Conservation (phyloP, 2,888 invertebrate genomes). For the Eilema griseolum region DNA sequence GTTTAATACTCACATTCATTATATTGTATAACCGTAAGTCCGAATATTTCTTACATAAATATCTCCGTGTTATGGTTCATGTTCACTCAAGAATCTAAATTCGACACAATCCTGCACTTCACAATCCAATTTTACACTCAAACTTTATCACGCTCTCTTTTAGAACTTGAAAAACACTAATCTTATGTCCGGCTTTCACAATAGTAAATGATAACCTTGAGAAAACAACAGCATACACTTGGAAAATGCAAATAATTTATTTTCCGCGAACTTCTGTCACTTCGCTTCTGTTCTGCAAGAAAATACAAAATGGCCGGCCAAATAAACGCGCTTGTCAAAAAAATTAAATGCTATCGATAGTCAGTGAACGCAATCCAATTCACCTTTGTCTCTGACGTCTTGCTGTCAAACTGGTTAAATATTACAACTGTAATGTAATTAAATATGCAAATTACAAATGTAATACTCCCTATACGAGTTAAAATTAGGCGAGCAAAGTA, state of each 20-base stretch:
- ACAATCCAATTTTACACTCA: constrained; percentile 32
- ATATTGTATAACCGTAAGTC: constrained; percentile 26
- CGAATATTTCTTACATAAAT: constrained; percentile 21
- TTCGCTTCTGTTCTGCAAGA: constrained; percentile 58
- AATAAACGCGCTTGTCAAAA: constrained; percentile 61
- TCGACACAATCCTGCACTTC: constrained; percentile 35
- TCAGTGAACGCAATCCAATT: constrained; percentile 25
- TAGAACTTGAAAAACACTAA: constrained; percentile 27
- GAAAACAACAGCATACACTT: constrained; percentile 41
- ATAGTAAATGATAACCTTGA: constrained; percentile 39
- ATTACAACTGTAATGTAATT: constrained; percentile 59
- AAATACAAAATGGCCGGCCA: constrained; percentile 83
- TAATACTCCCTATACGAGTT: constrained; percentile 50
- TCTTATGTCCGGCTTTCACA: constrained; percentile 33
- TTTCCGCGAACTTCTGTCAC: constrained; percentile 72
- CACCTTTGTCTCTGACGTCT: constrained; percentile 32
- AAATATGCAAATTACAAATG: constrained; percentile 60
- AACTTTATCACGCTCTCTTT: constrained; percentile 17
- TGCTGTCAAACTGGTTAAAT: constrained; percentile 34
- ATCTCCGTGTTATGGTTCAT: constrained; percentile 31
- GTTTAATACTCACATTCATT: constrained; percentile 46
- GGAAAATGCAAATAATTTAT: constrained; percentile 62
- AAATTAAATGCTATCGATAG: constrained; percentile 33
- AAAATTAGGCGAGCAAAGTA: constrained; percentile 34
- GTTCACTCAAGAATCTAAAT: constrained; percentile 26